Evolutionary conservation across 64 coral and sea anemone genomes (phyloP).

Genomic region (Platygyra sinensis): DNA sequence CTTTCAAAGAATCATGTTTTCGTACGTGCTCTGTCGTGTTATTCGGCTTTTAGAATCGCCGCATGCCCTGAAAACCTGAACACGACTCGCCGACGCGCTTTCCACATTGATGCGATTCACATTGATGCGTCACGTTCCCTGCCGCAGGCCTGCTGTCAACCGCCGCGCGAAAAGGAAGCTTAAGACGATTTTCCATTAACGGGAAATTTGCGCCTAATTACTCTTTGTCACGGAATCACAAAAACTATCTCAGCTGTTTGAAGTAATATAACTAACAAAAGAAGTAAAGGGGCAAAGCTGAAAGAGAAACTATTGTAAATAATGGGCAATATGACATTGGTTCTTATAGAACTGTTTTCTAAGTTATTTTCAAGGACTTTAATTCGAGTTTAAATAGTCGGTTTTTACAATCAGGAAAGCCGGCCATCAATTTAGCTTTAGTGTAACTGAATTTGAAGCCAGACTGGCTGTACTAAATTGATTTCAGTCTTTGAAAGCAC

Average conservation of each 20-base stretch:
- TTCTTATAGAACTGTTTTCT: background rate
- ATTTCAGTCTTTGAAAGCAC: background rate
- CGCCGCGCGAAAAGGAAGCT: background rate
- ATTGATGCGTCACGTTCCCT: background rate
- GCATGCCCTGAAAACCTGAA: background rate
- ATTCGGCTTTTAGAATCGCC: background rate
- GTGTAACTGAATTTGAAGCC: background rate
- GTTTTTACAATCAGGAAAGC: background rate
- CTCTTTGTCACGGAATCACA: constrained; percentile 12
- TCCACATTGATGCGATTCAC: background rate
- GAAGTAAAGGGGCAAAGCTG: background rate
- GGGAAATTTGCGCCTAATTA: background rate
- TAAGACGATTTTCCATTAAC: background rate
- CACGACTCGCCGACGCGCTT: background rate
- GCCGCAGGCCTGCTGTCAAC: constrained; percentile 6
- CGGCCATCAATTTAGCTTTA: background rate
- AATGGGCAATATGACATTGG: background rate
- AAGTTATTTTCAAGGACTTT: background rate
- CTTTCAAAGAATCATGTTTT: no score
- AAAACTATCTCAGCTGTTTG: background rate
- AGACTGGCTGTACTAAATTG: background rate
- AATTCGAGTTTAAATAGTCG: background rate
- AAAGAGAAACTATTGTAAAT: no score
- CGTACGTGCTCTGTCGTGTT: background rate
- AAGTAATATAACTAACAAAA: background rate